phyloP scores from a whole-genome alignment of 1,140 invertebrate species.

The Drosophila bocqueti region DNA sequence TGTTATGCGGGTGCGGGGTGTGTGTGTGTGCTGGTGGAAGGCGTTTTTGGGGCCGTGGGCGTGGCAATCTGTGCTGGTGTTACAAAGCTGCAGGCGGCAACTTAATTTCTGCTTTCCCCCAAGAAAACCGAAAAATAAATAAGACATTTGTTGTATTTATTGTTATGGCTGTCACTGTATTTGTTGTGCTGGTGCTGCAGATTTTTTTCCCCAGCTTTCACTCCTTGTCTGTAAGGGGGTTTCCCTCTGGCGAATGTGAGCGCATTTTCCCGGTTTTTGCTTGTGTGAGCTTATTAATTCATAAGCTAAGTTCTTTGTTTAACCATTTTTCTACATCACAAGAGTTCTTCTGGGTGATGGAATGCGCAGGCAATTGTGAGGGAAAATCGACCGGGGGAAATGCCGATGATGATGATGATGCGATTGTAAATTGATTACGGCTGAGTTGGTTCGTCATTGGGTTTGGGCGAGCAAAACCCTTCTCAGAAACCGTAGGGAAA shows the following conservation, averaged over 20 bases:
- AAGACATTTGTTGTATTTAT: conserved; percentile 64
- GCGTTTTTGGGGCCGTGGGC: conserved; percentile 19
- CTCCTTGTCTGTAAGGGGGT: conserved; percentile 16
- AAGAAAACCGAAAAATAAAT: conserved; percentile 64
- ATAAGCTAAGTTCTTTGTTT: conserved; percentile 57
- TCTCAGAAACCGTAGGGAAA: conserved; percentile 13
- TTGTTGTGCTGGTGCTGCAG: conserved; percentile 32
- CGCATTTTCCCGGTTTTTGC: conserved; percentile 43
- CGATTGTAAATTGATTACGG: conserved; percentile 38
- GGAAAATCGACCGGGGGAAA: conserved; percentile 1
- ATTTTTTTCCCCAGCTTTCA: conserved; percentile 19
- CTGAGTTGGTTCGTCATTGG: neutral
- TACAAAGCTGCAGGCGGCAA: conserved; percentile 79
- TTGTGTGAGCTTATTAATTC: conserved; percentile 69
- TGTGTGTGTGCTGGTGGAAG: neutral
- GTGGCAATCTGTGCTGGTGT: conserved; percentile 62
- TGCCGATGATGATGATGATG: conserved; percentile 20
- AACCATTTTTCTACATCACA: conserved; percentile 47
- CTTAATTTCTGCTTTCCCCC: conserved; percentile 65
- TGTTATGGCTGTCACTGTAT: conserved; percentile 35
- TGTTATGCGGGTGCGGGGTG: conserved; percentile 19
- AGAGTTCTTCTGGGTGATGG: neutral
- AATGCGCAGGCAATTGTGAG: conserved; percentile 21
- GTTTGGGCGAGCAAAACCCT: conserved; percentile 15
- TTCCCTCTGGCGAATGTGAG: conserved; percentile 27